Conservation (phyloP, 2,888 invertebrate genomes). For the Incurvaria masculella region DNA sequence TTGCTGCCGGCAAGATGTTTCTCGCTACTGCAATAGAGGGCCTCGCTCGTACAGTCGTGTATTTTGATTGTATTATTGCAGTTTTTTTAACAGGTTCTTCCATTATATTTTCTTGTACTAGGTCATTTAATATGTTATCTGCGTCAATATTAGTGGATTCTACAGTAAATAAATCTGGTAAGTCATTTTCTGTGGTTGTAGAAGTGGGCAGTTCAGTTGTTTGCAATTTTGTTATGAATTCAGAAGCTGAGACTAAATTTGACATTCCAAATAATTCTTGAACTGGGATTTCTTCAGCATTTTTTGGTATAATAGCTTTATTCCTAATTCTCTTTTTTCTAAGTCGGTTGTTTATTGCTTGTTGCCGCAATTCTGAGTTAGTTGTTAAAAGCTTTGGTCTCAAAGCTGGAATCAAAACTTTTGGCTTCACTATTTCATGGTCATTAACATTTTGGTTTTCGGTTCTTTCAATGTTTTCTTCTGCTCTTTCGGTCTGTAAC, state of each 20-base stretch:
- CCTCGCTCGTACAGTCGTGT: neutral
- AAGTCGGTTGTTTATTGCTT: conserved; percentile 34
- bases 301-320: conserved; percentile 34
- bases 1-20: neutral
- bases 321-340: conserved; percentile 39
- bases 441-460: conserved; percentile 1
- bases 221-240: conserved; percentile 37
- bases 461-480: conserved; percentile 14
- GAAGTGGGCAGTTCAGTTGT: conserved; percentile 18
- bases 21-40: conserved; percentile 1
- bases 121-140: conserved; percentile 13
- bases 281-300: conserved; percentile 31
- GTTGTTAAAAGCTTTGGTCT: conserved; percentile 17
- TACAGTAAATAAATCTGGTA: conserved; percentile 25
- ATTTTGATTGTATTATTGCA: neutral
- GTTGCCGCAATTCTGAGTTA: conserved; percentile 29
- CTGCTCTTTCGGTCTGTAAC: conserved; percentile 10
- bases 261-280: conserved; percentile 35
- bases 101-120: conserved; percentile 1
- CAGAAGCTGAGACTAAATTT: conserved; percentile 40
- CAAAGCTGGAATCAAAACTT: conserved; percentile 5
- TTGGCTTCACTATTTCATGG: conserved; percentile 7
- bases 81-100: neutral
- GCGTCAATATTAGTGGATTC: conserved; percentile 24
- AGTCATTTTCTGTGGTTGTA: conserved; percentile 16